Conservation (phyloP, 1,140 invertebrate genomes). For the Conus ventricosus region DNA sequence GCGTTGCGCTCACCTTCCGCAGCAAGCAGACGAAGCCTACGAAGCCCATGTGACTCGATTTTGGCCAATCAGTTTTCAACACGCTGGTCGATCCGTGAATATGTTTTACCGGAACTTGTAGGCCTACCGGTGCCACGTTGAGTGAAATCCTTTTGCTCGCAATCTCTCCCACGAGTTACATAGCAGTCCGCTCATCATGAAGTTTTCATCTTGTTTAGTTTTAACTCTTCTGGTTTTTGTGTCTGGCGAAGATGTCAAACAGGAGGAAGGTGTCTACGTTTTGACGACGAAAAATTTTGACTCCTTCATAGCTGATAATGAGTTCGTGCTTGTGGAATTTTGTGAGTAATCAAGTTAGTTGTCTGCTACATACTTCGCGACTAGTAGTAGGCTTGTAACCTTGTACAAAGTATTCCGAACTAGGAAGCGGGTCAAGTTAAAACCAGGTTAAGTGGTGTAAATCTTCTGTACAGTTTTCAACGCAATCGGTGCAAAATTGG, state of each 20-base stretch:
- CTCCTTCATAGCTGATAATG: constrained; percentile 82
- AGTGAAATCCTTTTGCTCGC: constrained; percentile 39
- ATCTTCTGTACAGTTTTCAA: too few relatives aligned
- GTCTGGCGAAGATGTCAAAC: constrained; percentile 77
- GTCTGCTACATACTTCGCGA: too few relatives aligned
- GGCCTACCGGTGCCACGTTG: constrained; percentile 69
- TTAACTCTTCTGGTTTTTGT: constrained; percentile 42
- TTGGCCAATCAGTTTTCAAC: constrained; percentile 65
- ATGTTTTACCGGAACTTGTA: constrained; percentile 51
- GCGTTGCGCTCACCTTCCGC: neutral
- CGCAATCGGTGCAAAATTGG: too few relatives aligned
- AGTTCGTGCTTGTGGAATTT: constrained; percentile 95
- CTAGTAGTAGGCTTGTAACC: too few relatives aligned
- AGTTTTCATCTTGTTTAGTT: constrained; percentile 49
- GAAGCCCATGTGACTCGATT: constrained; percentile 44
- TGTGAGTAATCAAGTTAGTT: constrained; percentile 83
- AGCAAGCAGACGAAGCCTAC: constrained; percentile 14
- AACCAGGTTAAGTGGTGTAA: too few relatives aligned
- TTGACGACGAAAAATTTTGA: constrained; percentile 92
- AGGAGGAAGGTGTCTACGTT: constrained; percentile 93
- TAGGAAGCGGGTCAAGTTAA: too few relatives aligned
- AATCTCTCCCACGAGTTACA: constrained; percentile 35
- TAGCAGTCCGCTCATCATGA: constrained; percentile 45
- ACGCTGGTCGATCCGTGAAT: constrained; percentile 57
- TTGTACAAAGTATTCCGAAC: too few relatives aligned